These are phyloP conservation scores for Microctenopoma steveboyesi DNA, from an alignment of 2,797 vertebrate genomes.

Conservation along the genomic window DNA sequence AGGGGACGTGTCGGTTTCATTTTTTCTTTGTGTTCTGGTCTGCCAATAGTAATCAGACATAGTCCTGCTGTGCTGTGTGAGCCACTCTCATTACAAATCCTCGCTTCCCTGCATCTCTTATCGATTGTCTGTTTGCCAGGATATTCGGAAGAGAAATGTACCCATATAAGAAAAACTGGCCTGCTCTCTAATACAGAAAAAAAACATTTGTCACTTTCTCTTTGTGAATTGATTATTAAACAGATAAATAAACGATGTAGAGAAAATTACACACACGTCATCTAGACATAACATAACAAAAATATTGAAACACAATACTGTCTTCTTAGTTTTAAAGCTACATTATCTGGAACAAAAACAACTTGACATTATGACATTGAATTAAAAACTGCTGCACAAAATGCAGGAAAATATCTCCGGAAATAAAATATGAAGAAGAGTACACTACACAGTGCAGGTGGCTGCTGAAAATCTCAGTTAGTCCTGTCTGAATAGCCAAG, in stretches of 20 bases:
- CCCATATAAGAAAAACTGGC: conserved; percentile 67
- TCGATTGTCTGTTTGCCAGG: conserved; percentile 75
- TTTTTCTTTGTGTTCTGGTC: conserved; percentile 57
- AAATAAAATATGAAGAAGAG: background rate
- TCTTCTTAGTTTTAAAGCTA: conserved; percentile 27
- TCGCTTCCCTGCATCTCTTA: conserved; percentile 63
- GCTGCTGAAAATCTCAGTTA: conserved; percentile 34
- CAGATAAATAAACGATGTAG: conserved; percentile 64
- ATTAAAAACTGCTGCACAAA: too few relatives aligned
- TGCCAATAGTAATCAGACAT: conserved; percentile 74
- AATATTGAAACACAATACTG: conserved; percentile 14
- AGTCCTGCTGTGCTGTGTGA: conserved; percentile 48
- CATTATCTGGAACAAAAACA: conserved; percentile 3
- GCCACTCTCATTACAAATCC: conserved; percentile 72
- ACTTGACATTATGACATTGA: too few relatives aligned
- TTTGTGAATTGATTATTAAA: conserved; percentile 72
- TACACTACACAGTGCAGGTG: background rate
- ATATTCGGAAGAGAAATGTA: conserved; percentile 73
- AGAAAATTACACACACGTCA: conserved; percentile 60
- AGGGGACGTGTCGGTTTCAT: conserved; percentile 46
- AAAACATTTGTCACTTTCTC: conserved; percentile 68
- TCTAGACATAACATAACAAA: conserved; percentile 32
- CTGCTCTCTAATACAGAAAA: conserved; percentile 53
- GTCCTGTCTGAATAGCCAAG: conserved; percentile 15
- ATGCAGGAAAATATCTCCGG: too few relatives aligned